Base-by-base conservation (phyloP, 2,888 invertebrate species). In the Philhelius pedissequus region DNA sequence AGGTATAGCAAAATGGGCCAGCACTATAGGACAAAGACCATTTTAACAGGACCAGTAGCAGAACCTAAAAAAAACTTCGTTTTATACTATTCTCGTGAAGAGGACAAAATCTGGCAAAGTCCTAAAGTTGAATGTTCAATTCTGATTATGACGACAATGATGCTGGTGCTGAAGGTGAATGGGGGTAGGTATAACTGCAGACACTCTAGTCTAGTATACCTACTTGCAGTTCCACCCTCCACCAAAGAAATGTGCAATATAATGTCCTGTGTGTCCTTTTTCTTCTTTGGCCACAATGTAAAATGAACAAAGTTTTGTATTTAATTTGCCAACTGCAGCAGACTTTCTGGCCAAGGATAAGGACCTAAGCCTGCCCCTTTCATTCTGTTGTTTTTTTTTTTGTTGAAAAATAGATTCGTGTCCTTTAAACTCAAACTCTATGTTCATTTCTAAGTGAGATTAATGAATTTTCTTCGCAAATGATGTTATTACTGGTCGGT, bases 71-170 rank as follows among this genome's bases (percentile, higher is more conserved):
- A 22, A 32, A 35, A 58, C 58, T 8, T 35, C 38, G 9, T 38
- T 38, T 38, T n/a, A 38, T 22, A 38, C 69, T 38, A 45, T 38
- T 4, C 35, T 9, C 20, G 25, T 11, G 35, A 15, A 58, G 54
- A 50, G 56, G 43, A 75, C 56, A 62, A 66, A 80, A 83, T 70
- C 80, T 80, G 76, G 80, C 35, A 79, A 66, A 83, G 79, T 70
- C 45, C 75, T 58, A 68, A 84, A 84, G 83, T 79, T 79, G 45
- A 79, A 80, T 84, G 75, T 75, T 71, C 83, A 79, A 84, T 84
- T 74, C 54, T 58, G 64, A 70, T 69, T 69, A 75, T 58, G 70
- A 79, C 64, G 77, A 54, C 30, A 27, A 73, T 52, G 74, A 38
- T 58, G 56, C 27, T 60, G 60, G 45, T 27, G 48, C 9, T 40